These are phyloP conservation scores for Aptenodytes patagonicus DNA, from an alignment of 2,113 vertebrate genomes.

Conservation along the genomic window DNA sequence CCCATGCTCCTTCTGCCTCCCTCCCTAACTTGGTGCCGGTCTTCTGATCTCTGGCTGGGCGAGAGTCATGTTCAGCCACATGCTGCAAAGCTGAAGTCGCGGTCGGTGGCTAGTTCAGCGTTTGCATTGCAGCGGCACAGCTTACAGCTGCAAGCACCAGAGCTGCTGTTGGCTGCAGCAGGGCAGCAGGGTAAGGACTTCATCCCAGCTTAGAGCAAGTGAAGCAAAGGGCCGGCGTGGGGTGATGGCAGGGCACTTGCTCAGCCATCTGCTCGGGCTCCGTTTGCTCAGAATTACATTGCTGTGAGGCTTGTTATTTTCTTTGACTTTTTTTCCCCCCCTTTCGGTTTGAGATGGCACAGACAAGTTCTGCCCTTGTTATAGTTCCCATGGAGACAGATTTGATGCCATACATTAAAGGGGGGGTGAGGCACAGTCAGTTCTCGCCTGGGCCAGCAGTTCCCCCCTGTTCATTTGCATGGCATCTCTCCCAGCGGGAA, in stretches of 20 bases:
- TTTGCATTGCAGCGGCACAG: neutral
- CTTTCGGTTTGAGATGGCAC: neutral
- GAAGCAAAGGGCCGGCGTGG: neutral
- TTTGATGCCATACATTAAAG: neutral
- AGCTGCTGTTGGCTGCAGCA: neutral
- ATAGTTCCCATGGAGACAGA: neutral
- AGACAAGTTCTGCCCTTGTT: neutral
- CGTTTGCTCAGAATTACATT: neutral
- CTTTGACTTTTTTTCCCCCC: neutral
- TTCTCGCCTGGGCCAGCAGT: neutral
- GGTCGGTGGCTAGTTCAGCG: neutral
- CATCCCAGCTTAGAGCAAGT: neutral
- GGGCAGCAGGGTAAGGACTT: neutral
- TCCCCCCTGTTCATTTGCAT: neutral
- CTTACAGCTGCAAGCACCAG: neutral
- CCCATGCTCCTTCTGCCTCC: neutral
- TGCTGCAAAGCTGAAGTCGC: accelerated
- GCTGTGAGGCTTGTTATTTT: neutral
- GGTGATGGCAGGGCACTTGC: neutral
- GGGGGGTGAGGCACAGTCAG: neutral
- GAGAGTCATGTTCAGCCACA: accelerated
- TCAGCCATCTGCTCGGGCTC: neutral
- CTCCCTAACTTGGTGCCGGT: too few relatives aligned
- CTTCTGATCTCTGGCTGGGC: neutral
- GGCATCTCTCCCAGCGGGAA: neutral